Evolutionary conservation across 2,888 invertebrate species (phyloP), one percentile per base, ranked within the genome.

Genomic region (Pemphredon lugubris): DNA sequence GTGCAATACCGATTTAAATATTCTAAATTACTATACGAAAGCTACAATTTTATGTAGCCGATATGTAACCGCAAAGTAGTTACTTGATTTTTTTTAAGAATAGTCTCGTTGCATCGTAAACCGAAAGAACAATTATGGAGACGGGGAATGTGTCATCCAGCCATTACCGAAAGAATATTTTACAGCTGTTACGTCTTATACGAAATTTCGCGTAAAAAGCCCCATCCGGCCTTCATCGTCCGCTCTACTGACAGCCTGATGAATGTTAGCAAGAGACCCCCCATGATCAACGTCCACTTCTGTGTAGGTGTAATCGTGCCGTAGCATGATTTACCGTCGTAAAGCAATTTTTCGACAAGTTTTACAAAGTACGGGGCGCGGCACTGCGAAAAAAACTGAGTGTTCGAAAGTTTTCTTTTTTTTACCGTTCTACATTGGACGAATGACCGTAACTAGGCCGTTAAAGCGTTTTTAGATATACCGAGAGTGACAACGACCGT

Each of bases 161-260:
- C n/a, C n/a, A n/a, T n/a, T n/a, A n/a, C n/a, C n/a, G n/a, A n/a
- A n/a, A n/a, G n/a, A 45, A 44, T 55, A 2, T n/a, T 18, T 3
- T 14, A 54, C n/a, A 11, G 37, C 21, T 18, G 26, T 9, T 16
- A 9, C n/a, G n/a, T 84, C 81, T 81, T 53, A 48, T 66, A 77
- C 73, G 81, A 30, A 51, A 47, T 65, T 51, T 61, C 53, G 40
- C 63, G 51, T 40, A 59, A 16, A 55, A 61, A 66, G 58, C 55
- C 50, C 57, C 74, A 79, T 80, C 77, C 78, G 69, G 82, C 72
- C 73, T 58, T 74, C 69, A 77, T 75, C 75, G 74, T 70, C 63
- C 75, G 63, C 73, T 73, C 57, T 51, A 51, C 73, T 77, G 80
- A 84, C 82, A 75, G 75, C 51, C 75, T 72, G 76, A 81, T 68